Evolutionary conservation across 1,140 invertebrate species (phyloP), one percentile per base, ranked within the genome.

Genomic region (Lordiphosa clarofinis): DNA sequence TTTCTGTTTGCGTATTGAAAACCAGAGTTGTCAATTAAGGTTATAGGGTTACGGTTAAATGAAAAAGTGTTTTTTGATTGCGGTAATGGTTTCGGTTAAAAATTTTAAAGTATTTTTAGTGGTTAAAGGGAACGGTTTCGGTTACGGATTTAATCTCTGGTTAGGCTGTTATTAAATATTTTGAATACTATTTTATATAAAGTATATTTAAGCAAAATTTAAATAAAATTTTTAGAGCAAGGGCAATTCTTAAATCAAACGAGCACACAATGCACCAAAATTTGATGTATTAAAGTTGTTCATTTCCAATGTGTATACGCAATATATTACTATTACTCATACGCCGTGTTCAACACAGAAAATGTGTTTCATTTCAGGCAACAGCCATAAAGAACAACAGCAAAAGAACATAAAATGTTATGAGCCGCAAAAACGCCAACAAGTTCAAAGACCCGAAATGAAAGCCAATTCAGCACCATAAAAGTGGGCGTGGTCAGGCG

Each of bases 311-410:
- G 4, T 55, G 64, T 58, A 67, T 67, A 24, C 64, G 64, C 64
- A 58, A 76, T 5, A 37, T 11, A 66, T 40, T 5, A 35, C 44
- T 36, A 53, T 67, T 67, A 67, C 64, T 67, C 64, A 67, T 67
- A 76, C 68, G 69, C 61, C 57, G 53, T 50, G 69, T 52, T 31
- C 49, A 63, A 52, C 48, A 24, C 19, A 4, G 9, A 7, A 78
- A 78, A 74, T 71, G 71, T 81, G 70, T 70, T 79, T 81, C 75
- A 74, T 78, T 79, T 70, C 70, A 67, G 43, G 42, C 68, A 73
- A 76, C 49, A 62, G 54, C 68, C 52, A 66, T 53, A 72, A 61
- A 73, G 61, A 46, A 49, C 38, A 59, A 28, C 56, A 50, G 52
- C 46, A 60, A 72, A 50, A 40, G 36, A 42, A 65, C 70, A 81